Conservation (phyloP, 2,797 vertebrate genomes). For the Oreonectes daqikongensis region DNA sequence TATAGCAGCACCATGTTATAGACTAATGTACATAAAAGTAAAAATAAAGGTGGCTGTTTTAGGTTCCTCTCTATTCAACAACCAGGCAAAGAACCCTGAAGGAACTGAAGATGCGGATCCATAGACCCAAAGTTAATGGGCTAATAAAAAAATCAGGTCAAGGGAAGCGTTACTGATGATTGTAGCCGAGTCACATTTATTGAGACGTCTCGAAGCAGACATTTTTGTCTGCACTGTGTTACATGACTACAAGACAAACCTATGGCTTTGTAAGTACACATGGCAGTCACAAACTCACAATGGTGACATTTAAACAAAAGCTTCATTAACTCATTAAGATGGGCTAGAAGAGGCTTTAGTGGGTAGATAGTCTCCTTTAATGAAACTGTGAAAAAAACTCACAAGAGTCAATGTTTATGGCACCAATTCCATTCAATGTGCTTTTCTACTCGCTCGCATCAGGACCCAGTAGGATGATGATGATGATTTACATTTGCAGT, state of each 20-base stretch:
- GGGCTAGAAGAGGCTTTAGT: conserved; percentile 68
- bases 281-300: conserved; percentile 72
- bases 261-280: conserved; percentile 79
- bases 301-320: conserved; percentile 72
- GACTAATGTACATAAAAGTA: conserved; percentile 42
- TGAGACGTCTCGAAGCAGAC: conserved; percentile 71
- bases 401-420: conserved; percentile 79
- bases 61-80: conserved; percentile 13
- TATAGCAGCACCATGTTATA: conserved; percentile 65
- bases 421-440: conserved; percentile 74
- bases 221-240: conserved; percentile 66
- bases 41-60: neutral
- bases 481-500: conserved; percentile 71
- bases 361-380: conserved; percentile 76
- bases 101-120: neutral
- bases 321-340: conserved; percentile 78
- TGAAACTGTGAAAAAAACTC: conserved; percentile 79
- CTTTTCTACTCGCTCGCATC: conserved; percentile 70
- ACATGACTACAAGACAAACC: conserved; percentile 75
- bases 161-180: conserved; percentile 55
- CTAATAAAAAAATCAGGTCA: conserved; percentile 31
- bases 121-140: neutral
- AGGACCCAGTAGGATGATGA: conserved; percentile 75
- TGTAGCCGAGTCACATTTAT: conserved; percentile 76
- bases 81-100: neutral